Base-by-base conservation (phyloP, 2,797 vertebrate genomes). In the Limosa lapponica region DNA sequence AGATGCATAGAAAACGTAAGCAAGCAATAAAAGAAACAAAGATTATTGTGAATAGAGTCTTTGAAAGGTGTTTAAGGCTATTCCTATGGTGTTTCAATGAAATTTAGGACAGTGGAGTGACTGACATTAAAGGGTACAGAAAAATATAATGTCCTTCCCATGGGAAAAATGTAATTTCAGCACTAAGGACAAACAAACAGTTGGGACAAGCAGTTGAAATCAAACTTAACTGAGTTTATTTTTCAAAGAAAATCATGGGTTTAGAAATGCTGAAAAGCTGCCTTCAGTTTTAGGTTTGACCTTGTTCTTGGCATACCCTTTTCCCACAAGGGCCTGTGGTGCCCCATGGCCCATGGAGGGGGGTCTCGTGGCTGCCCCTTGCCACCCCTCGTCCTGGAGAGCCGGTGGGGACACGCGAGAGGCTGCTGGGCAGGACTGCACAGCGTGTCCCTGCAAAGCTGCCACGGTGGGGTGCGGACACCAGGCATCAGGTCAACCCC, bases 251-350 rank as follows among this genome's bases (percentile, higher is more conserved):
- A 90, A 93, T 32, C 3, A 48, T 70, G 64, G 66, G 64, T 94
- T 96, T 94, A 80, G 77, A 95, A 95, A 97, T 61, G 91, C 58
- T 95, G 93, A 94, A 96, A 95, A 79, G 30, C 39, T 93, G 74
- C 67, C 59, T 93, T 49, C 52, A 39, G 51, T 57, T 70, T 89
- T 71, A 67, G 64, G 41, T 67, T 87, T 93, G 93, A 95, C 94
- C 88, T 96, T 90, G 18, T 73, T 87, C 73, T 90, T 94, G 96
- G 90, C 93, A 73, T 16, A 20, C 2, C 13, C 57, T 84, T 84
- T 89, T 93, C 95, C 95, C 95, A 89, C 36, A 59, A 48, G 66
- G 10, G 37, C 4, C 58, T 75, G 73, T 27, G 75, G 54, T 93
- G 77, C 62, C 79, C 80, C 37, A 5, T 15, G 75, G 72, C 23